Conservation (phyloP, 2,113 vertebrate genomes). For the Chaetorhynchus papuensis region DNA sequence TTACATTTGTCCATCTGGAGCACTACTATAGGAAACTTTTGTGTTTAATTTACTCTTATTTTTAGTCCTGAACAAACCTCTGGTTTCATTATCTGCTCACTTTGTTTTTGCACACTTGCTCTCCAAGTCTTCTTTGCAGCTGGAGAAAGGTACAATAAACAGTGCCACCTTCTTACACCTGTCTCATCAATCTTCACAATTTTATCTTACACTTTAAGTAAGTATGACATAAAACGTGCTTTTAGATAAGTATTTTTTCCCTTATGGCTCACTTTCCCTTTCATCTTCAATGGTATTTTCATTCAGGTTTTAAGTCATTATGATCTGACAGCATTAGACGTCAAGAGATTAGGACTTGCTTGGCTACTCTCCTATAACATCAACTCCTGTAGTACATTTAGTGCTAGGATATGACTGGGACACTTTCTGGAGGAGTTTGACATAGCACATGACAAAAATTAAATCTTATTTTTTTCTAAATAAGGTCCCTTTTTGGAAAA, state of each 20-base stretch:
- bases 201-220: not conserved
- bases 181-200: not conserved
- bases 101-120: not conserved
- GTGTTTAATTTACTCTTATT: not conserved
- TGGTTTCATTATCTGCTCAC: not conserved
- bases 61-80: not conserved
- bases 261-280: not conserved
- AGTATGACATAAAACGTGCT: not conserved
- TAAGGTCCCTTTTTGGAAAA: not conserved
- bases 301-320: not conserved
- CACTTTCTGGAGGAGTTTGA: not conserved
- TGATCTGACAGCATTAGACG: not conserved
- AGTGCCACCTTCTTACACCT: rapidly evolving
- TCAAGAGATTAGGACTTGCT: not conserved
- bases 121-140: not conserved
- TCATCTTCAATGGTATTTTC: not conserved
- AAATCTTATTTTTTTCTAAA: not conserved
- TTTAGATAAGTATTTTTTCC: not conserved
- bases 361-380: not conserved
- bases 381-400: not conserved
- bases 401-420: not conserved
- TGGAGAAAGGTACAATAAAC: not conserved
- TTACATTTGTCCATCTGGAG: not conserved
- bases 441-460: not conserved
- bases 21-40: not conserved